Percentiles rank a stretch among this genome's conserved stretches.
phyloP scores from a whole-genome alignment of 2,888 invertebrate genomes.

The Ariolimax columbianus region DNA sequence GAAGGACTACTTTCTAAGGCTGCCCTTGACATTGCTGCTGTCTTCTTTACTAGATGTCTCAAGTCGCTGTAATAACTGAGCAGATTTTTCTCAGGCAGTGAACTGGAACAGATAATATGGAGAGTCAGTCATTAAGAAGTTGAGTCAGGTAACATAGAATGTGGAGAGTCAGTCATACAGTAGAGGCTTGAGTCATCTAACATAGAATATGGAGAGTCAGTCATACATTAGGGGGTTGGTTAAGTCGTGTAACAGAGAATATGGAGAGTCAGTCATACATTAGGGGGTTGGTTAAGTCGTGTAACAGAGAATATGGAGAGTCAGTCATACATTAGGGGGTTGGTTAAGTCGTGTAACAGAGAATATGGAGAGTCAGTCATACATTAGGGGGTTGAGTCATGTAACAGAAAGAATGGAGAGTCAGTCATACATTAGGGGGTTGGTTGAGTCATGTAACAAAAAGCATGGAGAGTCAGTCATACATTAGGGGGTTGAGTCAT shows the following conservation, averaged over 20 bases:
- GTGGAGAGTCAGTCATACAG: too few relatives aligned
- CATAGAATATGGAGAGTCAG: background rate
- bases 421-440: background rate
- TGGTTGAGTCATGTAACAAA: background rate
- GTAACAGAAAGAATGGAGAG: too few relatives aligned
- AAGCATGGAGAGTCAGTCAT: too few relatives aligned
- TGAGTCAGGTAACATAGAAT: background rate
- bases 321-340: background rate
- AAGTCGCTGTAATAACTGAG: conserved; percentile 64
- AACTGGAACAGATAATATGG: background rate
- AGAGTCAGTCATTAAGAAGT: background rate
- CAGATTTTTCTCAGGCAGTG: conserved; percentile 43
- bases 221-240: too few relatives aligned
- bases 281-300: too few relatives aligned
- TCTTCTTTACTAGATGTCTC: conserved; percentile 69
- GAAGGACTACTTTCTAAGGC: conserved; percentile 69
- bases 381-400: too few relatives aligned
- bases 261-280: too few relatives aligned
- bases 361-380: too few relatives aligned
- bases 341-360: background rate
- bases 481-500: too few relatives aligned
- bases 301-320: too few relatives aligned
- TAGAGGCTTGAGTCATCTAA: background rate
- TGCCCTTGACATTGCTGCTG: conserved; percentile 70
- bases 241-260: background rate